Evolutionary conservation across 1,140 invertebrate species (phyloP), one percentile per base, ranked within the genome.

Genomic region (Daktulosphaira vitifoliae): DNA sequence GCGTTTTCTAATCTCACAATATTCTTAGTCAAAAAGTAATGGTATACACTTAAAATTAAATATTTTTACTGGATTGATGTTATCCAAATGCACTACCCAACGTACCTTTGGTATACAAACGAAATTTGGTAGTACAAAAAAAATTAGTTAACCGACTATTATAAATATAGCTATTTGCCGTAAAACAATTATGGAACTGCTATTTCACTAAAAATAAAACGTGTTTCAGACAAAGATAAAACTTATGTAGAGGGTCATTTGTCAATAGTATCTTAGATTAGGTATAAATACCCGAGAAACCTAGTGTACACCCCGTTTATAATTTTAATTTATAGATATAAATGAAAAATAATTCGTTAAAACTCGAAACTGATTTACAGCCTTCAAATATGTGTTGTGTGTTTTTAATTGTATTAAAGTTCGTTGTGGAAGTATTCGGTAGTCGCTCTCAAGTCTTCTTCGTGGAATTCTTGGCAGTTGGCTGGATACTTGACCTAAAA

Each of bases 401-500:
- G 6, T 48, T 59, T 42, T 20, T 29, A 15, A n/a, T 23, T 18
- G 16, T 37, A n/a, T 68, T 81, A 85, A 68, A 87, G 78, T 77
- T 89, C 87, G 72, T 79, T 89, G 73, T 89, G 87, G 69, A 82
- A 78, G 64, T 84, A 86, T 78, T 89, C 87, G 26, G 86, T 87
- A 23, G 85, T 89, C 16, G 86, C 86, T 79, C 82, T 83, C 22
- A 85, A 75, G 74, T 90, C 87, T 73, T 88, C 86, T 73, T 86
- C 82, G 70, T 89, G 85, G 75, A 88, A 90, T 2, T 81, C 79
- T 25, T 79, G 79, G 70, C 88, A 89, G 52, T 86, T 81, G 0
- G 81, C 83, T 65, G 84, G 83, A 72, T 84, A 88, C 69, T 81
- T 83, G 0, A 74, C 78, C 87, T 90, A 76, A 59, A 15, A 15